These are phyloP conservation scores for Peromyscus californicus DNA, from an alignment of 2,113 vertebrate species.

Conservation along the genomic window DNA sequence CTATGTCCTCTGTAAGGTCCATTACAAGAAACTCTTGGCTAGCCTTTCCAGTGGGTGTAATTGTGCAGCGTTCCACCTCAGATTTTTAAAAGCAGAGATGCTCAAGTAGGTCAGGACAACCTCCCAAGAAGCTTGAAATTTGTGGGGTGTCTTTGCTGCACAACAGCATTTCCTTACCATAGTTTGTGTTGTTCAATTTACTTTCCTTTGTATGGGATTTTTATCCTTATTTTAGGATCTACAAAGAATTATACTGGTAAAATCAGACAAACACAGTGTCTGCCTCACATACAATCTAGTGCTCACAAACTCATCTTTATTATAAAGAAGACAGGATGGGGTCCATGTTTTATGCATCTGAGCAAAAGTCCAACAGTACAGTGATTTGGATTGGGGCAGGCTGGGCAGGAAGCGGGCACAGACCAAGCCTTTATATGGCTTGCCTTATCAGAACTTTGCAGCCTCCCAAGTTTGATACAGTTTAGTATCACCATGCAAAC, in stretches of 20 bases:
- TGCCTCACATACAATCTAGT: neutral
- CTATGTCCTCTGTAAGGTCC: neutral
- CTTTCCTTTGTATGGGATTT: neutral
- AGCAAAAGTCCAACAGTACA: neutral
- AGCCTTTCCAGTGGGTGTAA: neutral
- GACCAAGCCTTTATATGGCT: neutral
- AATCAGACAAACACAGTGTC: neutral
- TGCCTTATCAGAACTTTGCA: neutral
- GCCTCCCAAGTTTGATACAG: neutral
- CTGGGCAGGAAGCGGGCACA: neutral
- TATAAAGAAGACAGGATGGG: neutral
- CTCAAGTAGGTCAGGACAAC: neutral
- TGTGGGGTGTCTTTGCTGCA: neutral
- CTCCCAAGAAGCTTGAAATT: neutral
- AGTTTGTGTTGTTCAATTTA: neutral
- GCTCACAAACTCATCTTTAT: neutral
- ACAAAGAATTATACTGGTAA: neutral
- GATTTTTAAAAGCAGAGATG: neutral
- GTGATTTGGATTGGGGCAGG: neutral
- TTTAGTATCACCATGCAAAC: neutral
- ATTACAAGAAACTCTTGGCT: neutral
- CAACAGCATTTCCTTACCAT: neutral
- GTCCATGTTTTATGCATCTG: accelerated
- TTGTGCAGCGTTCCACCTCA: accelerated
- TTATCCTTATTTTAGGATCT: conserved; percentile 1